phyloP scores from a whole-genome alignment of 2,888 invertebrate species.

The Lycaena phlaeas region DNA sequence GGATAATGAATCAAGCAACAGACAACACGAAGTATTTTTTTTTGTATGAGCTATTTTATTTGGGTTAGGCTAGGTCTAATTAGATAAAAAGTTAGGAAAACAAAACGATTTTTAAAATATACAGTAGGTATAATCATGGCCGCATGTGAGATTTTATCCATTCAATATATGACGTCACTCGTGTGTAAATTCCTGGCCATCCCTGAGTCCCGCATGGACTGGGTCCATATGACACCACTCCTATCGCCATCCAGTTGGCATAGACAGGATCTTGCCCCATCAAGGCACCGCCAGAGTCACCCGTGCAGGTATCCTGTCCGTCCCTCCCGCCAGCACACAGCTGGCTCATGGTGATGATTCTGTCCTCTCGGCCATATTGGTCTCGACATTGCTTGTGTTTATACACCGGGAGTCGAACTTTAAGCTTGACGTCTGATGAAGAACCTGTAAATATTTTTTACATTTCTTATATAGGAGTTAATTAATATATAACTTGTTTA shows the following conservation, averaged over 20 bases:
- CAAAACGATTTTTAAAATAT: neutral
- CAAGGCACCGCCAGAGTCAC: slow-evolving; percentile 78
- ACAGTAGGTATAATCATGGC: neutral
- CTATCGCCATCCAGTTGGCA: slow-evolving; percentile 8
- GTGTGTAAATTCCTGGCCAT: slow-evolving; percentile 47
- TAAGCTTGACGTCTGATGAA: slow-evolving; percentile 2
- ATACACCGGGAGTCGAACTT: slow-evolving; percentile 2
- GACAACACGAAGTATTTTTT: no score
- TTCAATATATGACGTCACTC: slow-evolving; percentile 35
- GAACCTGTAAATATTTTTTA: slow-evolving; percentile 1
- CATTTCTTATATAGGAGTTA: neutral
- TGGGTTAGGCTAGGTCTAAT: no score
- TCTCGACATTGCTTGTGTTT: neutral
- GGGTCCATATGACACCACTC: slow-evolving; percentile 11
- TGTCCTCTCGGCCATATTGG: neutral
- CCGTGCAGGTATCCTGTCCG: slow-evolving; percentile 70
- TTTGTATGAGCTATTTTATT: no score
- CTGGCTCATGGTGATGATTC: slow-evolving; percentile 7
- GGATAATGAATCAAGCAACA: no score
- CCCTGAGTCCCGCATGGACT: slow-evolving; percentile 25
- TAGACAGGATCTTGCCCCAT: slow-evolving; percentile 27
- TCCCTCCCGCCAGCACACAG: slow-evolving; percentile 16
- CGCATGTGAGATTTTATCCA: slow-evolving; percentile 37
- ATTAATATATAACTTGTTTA: neutral
- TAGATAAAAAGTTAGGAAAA: no score